Conservation (phyloP, 1,140 invertebrate species). For the Triops longicaudatus region DNA sequence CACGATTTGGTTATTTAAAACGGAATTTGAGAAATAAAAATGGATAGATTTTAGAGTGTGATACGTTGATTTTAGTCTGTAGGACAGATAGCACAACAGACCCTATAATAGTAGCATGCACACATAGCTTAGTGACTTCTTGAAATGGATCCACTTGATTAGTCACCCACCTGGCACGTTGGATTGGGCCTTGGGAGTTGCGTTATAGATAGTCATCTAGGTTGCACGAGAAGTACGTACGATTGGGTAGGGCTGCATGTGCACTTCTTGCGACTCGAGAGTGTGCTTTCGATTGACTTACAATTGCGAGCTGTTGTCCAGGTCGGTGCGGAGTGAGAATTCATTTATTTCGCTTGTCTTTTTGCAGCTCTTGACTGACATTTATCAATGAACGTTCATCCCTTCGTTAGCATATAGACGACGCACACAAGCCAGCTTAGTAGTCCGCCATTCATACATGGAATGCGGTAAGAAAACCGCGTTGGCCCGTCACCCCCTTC, state of each 20-base stretch:
- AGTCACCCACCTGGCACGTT: constrained; percentile 9
- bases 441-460: background rate
- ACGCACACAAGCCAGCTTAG: background rate
- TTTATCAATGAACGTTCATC: constrained; percentile 9
- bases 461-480: constrained; percentile 5
- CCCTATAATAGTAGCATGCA: background rate
- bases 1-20: too few relatives aligned
- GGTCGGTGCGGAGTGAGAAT: background rate
- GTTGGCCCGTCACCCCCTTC: background rate
- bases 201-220: background rate
- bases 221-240: background rate
- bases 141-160: background rate
- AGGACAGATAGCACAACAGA: background rate
- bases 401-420: background rate
- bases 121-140: background rate
- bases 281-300: background rate
- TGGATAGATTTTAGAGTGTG: background rate
- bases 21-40: too few relatives aligned
- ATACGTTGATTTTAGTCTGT: background rate
- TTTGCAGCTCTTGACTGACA: background rate
- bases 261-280: too few relatives aligned
- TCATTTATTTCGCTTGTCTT: background rate
- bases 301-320: background rate
- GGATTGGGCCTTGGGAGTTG: background rate
- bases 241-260: background rate